A percentile compares a stretch with the other conserved stretches of the same genome.
phyloP scores from a whole-genome alignment of 2,888 invertebrate species.

The Pseudanteris insignis region DNA sequence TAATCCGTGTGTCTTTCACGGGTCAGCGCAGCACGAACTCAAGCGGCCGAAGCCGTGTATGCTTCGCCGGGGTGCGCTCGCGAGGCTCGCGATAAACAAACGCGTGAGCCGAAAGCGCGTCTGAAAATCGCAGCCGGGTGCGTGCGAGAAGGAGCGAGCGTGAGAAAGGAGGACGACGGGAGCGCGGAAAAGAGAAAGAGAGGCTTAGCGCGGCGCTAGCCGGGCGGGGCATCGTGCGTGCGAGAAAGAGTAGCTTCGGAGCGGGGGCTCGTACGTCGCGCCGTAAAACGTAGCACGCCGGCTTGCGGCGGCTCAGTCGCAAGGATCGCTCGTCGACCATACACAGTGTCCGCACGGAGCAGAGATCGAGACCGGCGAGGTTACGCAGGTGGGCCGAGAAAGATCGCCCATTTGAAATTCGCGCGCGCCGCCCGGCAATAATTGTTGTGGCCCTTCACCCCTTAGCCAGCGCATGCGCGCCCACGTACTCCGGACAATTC shows the following conservation, averaged over 20 bases:
- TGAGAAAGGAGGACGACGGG: background rate
- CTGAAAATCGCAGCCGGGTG: too few relatives aligned
- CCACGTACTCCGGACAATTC: background rate
- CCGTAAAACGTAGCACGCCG: slow-evolving; percentile 55
- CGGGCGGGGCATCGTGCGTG: slow-evolving; percentile 42
- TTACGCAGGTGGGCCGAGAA: background rate
- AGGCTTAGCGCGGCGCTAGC: slow-evolving; percentile 6
- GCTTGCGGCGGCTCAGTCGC: slow-evolving; percentile 61
- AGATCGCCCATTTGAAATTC: slow-evolving; percentile 6
- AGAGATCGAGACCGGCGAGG: slow-evolving; percentile 20
- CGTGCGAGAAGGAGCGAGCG: slow-evolving; percentile 1
- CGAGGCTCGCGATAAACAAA: too few relatives aligned
- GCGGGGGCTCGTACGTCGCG: slow-evolving; percentile 33
- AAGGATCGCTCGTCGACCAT: slow-evolving; percentile 54
- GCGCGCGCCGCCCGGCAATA: slow-evolving; percentile 14
- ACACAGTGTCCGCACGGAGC: slow-evolving; percentile 25
- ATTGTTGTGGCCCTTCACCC: too few relatives aligned
- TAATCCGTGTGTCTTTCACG: too few relatives aligned
- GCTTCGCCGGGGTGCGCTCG: too few relatives aligned
- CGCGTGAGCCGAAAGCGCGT: too few relatives aligned
- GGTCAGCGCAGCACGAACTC: too few relatives aligned
- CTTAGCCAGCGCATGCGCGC: slow-evolving; percentile 2
- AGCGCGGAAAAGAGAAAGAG: slow-evolving; percentile 11
- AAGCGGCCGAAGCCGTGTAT: too few relatives aligned
- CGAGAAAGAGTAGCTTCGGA: slow-evolving; percentile 34